Evolutionary conservation across 2,888 invertebrate species (phyloP), one percentile per base, ranked within the genome.

Genomic region (Acronicta leporina): DNA sequence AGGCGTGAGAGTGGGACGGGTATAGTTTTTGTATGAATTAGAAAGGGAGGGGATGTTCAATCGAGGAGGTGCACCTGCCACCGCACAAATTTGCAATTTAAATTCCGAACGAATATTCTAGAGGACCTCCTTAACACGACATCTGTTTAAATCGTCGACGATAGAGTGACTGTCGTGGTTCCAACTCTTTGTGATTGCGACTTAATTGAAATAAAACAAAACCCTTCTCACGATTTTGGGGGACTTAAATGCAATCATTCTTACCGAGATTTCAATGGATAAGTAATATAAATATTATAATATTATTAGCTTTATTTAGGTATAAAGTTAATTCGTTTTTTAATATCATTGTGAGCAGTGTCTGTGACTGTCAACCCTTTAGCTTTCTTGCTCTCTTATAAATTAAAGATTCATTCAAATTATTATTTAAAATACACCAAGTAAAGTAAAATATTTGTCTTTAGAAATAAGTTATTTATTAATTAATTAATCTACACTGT

Each of bases 91-190:
- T 94, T 94, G 93, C 94, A 95, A 95, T 95, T 94, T 94, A 94
- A 94, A 95, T 95, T 91, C 87, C 83, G 63, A 89, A 92, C 90
- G 92, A 93, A 92, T 92, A 92, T 93, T 94, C 87, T 77, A 83
- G 87, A 94, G 92, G 92, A 92, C 90, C 94, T 94, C 92, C 92
- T 94, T 95, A 95, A 94, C 94, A 94, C 94, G 94, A 95, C 94
- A 95, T 95, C 94, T 94, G 94, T 91, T 93, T 92, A 91, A 93
- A 94, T 93, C 91, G 90, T 86, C 88, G 93, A 87, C 89, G 87
- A 94, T 93, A 86, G 91, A 93, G 90, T 91, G 89, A 91, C 92
- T 90, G 88, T 86, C 89, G 90, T 78, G 89, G 89, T 85, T 80
- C 75, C 82, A 89, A 89, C 87, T 91, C 91, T 91, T 92, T 92